Conservation (phyloP, 2,113 vertebrate species). For the Salvelinus namaycush region DNA sequence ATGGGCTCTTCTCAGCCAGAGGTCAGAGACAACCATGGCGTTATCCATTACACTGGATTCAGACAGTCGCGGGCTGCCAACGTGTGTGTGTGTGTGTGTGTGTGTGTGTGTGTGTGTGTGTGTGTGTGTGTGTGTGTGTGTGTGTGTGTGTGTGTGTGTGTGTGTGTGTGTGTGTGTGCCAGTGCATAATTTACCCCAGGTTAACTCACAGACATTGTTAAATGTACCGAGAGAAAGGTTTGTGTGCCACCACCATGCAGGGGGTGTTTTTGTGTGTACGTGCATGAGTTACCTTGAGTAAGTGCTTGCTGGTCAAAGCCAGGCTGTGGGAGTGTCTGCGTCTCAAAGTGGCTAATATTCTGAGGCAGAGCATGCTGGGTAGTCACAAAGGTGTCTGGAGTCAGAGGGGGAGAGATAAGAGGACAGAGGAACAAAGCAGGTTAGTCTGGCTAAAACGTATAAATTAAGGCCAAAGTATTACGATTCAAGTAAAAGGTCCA, state of each 20-base stretch:
- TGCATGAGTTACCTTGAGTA: constrained; percentile 79
- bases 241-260: not conserved
- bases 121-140: not conserved
- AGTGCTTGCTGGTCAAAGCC: constrained; percentile 87
- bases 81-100: not conserved
- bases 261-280: not conserved
- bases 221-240: not conserved
- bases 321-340: constrained; percentile 81
- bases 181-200: not conserved
- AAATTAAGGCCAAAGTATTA: not conserved
- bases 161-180: not conserved
- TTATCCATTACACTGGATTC: not conserved
- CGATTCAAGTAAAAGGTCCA: too few relatives aligned
- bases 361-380: constrained; percentile 83
- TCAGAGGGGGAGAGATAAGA: constrained; percentile 19
- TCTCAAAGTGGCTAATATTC: constrained; percentile 86
- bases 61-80: not conserved
- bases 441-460: not conserved
- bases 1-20: not conserved
- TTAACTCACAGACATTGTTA: not conserved
- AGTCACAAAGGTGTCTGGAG: constrained; percentile 85
- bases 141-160: not conserved
- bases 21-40: not conserved
- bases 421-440: not conserved
- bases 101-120: constrained; percentile 1